Evolutionary conservation across 2,888 invertebrate species (phyloP), one percentile per base, ranked within the genome.

Genomic region (Idaea aversata): DNA sequence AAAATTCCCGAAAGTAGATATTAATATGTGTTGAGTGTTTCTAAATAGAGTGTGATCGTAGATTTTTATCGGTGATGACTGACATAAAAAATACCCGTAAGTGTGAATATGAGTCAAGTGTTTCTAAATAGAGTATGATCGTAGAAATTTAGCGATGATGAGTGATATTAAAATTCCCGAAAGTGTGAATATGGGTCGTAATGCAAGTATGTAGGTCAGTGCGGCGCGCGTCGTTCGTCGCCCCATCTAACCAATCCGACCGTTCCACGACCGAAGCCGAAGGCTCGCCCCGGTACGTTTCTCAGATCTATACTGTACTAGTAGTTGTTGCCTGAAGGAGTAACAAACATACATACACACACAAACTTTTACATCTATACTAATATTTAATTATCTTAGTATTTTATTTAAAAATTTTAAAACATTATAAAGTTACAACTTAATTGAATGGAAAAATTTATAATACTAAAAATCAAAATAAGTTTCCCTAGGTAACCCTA

Each of bases 201-300:
- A 79, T 79, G 78, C 85, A 88, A 87, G 85, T 87, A 86, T 88
- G 87, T 87, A 86, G 88, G 87, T 87, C 88, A 87, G 79, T 70
- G 76, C 76, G 75, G 70, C 72, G 72, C 66, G 71, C 70, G 47
- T 13, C 47, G 47, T 47, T 47, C 47, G 47, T 47, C 47, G 7
- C 47, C 47, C 47, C 47, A 0, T 47, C 47, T 13, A 47, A 47
- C 47, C 7, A 13, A 13, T 47, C 25, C 25, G 25, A 25, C 25
- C 2, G 25, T 36, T 47, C 47, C 47, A 13, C 47, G 47, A 47
- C 47, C 47, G 6, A 47, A 47, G 25, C 25, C 25, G 25, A 25
- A 10, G 47, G 4, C 10, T 10, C 7, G 7, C 47, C 7, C 47
- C 7, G 47, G 47, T 47, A 13, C 47, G 47, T 2, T 47, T 10